A percentile compares a stretch with the other conserved stretches of the same genome.
Evolutionary conservation across 2,888 invertebrate species (phyloP).

Genomic region (Ganaspis brasiliensis): DNA sequence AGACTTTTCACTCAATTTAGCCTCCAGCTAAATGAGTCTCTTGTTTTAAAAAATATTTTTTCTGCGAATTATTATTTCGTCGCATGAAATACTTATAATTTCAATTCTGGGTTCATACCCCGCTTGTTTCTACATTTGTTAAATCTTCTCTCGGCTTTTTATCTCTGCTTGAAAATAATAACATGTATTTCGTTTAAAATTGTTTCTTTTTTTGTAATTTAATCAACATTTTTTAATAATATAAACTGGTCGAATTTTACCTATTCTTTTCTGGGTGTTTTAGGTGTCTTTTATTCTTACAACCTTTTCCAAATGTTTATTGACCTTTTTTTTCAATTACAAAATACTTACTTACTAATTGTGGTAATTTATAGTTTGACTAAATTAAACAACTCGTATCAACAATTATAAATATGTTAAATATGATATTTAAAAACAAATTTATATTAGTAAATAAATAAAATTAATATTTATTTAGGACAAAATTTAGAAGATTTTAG

Average conservation of each 20-base stretch:
- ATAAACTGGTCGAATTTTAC: no score
- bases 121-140: neutral
- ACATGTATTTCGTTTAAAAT: slow-evolving; percentile 17
- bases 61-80: slow-evolving; percentile 11
- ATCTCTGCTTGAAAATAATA: neutral
- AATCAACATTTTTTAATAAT: neutral
- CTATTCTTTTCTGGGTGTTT: slow-evolving; percentile 2
- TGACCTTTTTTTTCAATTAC: neutral
- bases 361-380: no score
- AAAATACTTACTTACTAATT: no score
- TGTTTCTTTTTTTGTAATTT: slow-evolving; percentile 21
- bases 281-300: neutral
- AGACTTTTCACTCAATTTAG: slow-evolving; percentile 41
- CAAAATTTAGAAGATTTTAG: no score
- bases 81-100: slow-evolving; percentile 6
- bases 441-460: no score
- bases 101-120: neutral
- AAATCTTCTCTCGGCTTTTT: neutral
- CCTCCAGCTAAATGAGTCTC: slow-evolving; percentile 22
- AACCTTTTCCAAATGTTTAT: neutral
- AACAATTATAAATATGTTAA: no score
- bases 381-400: no score
- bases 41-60: slow-evolving; percentile 35
- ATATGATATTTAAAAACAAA: no score
- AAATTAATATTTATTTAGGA: no score